Conservation (phyloP, 2,888 invertebrate species). For the Sinhomidia bicolor region DNA sequence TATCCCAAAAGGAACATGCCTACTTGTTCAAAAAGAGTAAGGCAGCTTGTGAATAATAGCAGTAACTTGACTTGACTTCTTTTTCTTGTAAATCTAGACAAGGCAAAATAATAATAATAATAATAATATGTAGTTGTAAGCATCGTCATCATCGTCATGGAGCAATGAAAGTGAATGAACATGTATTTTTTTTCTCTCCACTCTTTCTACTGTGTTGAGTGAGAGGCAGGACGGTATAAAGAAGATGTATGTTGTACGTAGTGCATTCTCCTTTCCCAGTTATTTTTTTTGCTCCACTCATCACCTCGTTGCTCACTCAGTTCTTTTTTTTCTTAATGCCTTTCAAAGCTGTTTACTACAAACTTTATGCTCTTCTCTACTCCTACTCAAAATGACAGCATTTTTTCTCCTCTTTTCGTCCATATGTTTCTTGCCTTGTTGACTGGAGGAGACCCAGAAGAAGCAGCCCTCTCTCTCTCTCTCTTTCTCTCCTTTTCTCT, state of each 20-base stretch:
- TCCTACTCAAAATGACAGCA: constrained; percentile 16
- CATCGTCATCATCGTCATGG: constrained; percentile 6
- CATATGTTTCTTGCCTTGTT: constrained; percentile 62
- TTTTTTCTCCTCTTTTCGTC: background rate
- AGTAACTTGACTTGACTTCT: constrained; percentile 27
- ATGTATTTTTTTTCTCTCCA: background rate
- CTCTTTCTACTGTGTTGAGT: too few species aligned
- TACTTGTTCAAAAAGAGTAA: constrained; percentile 22
- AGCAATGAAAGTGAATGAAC: constrained; percentile 37
- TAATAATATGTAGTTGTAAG: background rate
- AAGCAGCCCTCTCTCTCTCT: constrained; percentile 13
- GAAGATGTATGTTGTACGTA: too few species aligned
- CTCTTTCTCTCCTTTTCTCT: too few species aligned
- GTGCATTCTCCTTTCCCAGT: background rate
- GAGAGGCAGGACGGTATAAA: too few species aligned
- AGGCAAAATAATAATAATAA: constrained; percentile 7
- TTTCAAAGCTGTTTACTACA: constrained; percentile 45
- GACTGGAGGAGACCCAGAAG: constrained; percentile 7
- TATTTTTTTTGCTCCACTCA: constrained; percentile 56
- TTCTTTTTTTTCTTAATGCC: constrained; percentile 40
- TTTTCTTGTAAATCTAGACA: constrained; percentile 61
- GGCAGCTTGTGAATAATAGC: constrained; percentile 53
- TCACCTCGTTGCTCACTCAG: constrained; percentile 42
- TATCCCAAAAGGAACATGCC: too few species aligned
- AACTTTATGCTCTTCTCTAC: constrained; percentile 27